phyloP scores from a whole-genome alignment of 2,113 vertebrate species.

The Peromyscus leucopus region DNA sequence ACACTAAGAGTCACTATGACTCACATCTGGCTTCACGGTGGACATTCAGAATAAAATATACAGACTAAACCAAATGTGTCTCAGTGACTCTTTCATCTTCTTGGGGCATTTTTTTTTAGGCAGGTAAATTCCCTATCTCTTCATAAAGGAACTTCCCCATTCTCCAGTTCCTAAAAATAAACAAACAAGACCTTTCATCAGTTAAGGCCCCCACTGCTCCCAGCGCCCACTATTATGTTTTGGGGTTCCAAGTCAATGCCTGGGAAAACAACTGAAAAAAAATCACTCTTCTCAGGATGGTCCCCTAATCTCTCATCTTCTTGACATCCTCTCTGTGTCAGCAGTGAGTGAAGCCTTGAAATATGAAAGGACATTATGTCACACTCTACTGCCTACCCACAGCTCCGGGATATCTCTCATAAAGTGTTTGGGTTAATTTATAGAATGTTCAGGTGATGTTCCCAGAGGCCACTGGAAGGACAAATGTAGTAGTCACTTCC shows the following conservation, averaged over 20 bases:
- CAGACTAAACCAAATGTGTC: not conserved
- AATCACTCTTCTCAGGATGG: not conserved
- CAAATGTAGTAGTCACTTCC: not conserved
- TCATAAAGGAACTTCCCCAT: not conserved
- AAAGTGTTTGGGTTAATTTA: not conserved
- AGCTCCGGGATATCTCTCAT: not conserved
- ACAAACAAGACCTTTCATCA: not conserved
- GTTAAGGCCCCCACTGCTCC: not conserved
- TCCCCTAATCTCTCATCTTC: not conserved
- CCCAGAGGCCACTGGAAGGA: not conserved
- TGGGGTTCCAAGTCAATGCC: not conserved
- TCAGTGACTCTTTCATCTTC: not conserved
- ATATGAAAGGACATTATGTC: not conserved
- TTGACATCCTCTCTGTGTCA: not conserved
- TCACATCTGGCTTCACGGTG: not conserved
- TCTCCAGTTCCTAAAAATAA: not conserved
- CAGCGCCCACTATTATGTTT: not conserved
- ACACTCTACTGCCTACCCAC: fast-evolving
- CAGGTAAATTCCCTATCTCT: not conserved
- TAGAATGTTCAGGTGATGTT: not conserved
- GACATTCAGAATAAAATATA: conserved; percentile 23
- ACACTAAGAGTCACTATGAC: not conserved
- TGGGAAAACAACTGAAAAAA: not conserved
- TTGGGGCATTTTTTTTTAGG: not conserved
- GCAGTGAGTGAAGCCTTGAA: not conserved